Conservation (phyloP, 1,140 invertebrate species). For the Zaprionus africanus region DNA sequence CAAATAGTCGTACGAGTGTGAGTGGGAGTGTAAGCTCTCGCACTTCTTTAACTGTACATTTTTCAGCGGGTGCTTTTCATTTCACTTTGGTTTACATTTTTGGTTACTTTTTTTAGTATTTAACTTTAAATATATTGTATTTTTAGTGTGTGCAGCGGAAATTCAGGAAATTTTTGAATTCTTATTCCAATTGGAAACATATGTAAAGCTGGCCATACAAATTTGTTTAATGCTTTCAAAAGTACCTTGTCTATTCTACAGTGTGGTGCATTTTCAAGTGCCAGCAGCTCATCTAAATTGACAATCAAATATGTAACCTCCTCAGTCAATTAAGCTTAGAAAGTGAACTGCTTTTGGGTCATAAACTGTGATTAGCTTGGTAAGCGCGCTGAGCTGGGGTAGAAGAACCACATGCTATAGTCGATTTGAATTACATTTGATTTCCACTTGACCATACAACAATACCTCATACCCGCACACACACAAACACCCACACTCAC, state of each 20-base stretch:
- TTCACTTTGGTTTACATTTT: no score
- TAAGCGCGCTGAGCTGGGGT: neutral
- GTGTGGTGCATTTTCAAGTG: no score
- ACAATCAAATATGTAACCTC: neutral
- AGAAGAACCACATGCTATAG: slow-evolving; percentile 19
- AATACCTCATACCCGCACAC: neutral
- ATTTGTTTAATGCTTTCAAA: no score
- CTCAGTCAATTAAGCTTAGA: neutral
- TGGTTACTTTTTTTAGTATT: no score
- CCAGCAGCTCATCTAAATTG: neutral
- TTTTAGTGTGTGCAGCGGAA: no score
- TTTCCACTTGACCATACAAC: slow-evolving; percentile 34
- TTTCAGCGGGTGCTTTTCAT: neutral
- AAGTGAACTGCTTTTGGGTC: neutral
- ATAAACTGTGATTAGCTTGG: slow-evolving; percentile 12
- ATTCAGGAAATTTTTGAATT: no score
- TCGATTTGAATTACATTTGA: slow-evolving; percentile 46
- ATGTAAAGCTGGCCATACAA: neutral
- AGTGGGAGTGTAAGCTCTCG: neutral
- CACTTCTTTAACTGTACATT: neutral
- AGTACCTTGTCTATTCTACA: no score
- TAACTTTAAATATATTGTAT: no score
- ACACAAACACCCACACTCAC: neutral
- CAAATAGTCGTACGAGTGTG: slow-evolving; percentile 36
- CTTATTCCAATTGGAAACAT: neutral